Evolutionary conservation across 2,113 vertebrate species (phyloP), one percentile per base, ranked within the genome.

Genomic region (Sinocyclocheilus anophthalmus): DNA sequence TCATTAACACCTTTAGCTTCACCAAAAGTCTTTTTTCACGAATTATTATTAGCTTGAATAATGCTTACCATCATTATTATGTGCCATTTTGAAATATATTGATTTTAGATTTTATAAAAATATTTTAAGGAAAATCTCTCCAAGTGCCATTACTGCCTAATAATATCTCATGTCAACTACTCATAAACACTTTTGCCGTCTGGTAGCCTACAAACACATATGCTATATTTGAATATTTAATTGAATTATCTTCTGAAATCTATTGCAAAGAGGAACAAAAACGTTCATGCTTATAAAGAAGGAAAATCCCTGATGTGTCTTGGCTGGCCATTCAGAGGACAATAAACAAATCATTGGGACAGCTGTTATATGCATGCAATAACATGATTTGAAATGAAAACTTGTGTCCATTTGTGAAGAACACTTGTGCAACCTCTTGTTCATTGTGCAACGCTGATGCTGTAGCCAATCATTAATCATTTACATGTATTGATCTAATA

Each of bases 401-500:
- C 1, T 11, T 72, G n/a, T 30, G 6, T 26, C 5, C 5, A n/a
- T 69, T 69, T 30, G 39, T 50, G 24, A 24, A 39, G 55, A 22
- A 42, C 33, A 42, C 61, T 42, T 63, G 33, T 73, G 48, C 22
- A 73, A 73, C 26, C 14, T 30, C 48, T 14, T 9, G 55, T 57
- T 53, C 50, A 24, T 73, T 84, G 81, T 18, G 48, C 67, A 84
- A 83, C 11, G 13, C 26, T 20, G 11, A 70, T 84, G 45, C 20
- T 39, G 10, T 30, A n/a, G 67, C 45, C 42, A n/a, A 26, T 16
- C 53, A 81, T 81, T 24, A 86, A 82, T 86, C 78, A 86, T 86
- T 86, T 37, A 86, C 79, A 72, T 55, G 24, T 73, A 86, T 81
- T 73, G 85, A 86, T 86, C 67, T 18, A 33, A 67, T 22, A 22